Evolutionary conservation across 2,797 vertebrate species (phyloP).

Genomic region (Hylomyscus alleni): DNA sequence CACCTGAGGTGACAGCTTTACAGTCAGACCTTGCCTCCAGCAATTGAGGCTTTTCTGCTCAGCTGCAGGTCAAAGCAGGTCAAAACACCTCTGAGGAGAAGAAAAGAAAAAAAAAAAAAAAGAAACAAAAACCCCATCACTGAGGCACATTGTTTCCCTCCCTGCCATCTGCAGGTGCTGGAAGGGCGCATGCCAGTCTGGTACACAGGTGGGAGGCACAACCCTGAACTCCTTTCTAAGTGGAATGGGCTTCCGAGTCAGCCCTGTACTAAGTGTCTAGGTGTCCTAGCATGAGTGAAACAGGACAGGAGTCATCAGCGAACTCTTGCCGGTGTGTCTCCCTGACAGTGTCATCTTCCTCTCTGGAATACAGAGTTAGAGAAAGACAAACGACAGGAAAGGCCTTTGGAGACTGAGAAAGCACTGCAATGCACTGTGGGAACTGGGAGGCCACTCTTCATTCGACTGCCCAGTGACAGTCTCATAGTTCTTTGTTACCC

Average conservation of each 20-base stretch:
- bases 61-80: constrained; percentile 71
- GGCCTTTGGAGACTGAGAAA: not conserved
- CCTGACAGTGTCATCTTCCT: not conserved
- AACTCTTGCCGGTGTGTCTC: constrained; percentile 80
- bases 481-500: not conserved
- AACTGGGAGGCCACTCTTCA: not conserved
- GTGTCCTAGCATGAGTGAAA: constrained; percentile 73
- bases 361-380: not conserved
- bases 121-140: not conserved
- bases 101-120: too few species aligned
- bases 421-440: not conserved
- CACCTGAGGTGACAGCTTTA: not conserved
- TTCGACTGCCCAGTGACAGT: not conserved
- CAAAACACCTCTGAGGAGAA: not conserved
- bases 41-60: constrained; percentile 55
- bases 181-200: not conserved
- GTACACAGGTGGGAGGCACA: not conserved
- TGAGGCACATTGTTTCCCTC: not conserved
- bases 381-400: not conserved
- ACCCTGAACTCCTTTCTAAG: constrained; percentile 18
- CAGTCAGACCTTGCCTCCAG: not conserved
- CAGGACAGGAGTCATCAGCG: constrained; percentile 75
- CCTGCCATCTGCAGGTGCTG: not conserved
- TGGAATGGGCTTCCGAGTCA: not conserved
- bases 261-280: not conserved